Percentiles rank a stretch among this genome's conserved stretches.
These are phyloP conservation scores for Tylochromis polylepis DNA, from an alignment of 2,113 vertebrate species.

Conservation along the genomic window DNA sequence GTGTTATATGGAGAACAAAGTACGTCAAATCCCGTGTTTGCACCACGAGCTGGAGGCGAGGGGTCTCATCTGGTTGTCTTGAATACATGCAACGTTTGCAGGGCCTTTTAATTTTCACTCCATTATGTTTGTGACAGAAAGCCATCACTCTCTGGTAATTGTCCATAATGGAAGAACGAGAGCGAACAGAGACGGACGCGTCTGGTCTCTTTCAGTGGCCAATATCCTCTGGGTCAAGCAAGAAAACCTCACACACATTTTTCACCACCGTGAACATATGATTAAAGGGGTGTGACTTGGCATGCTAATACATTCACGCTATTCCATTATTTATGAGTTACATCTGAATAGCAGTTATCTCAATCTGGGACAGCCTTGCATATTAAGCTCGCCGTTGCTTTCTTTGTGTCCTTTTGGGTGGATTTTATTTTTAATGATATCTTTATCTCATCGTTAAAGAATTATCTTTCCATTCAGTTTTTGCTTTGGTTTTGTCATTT, in stretches of 20 bases:
- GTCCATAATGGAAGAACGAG: conserved; percentile 32
- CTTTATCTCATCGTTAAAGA: background rate
- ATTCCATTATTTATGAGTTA: conserved; percentile 62
- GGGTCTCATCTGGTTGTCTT: conserved; percentile 57
- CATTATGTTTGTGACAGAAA: conserved; percentile 46
- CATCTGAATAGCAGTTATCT: conserved; percentile 48
- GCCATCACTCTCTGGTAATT: conserved; percentile 60
- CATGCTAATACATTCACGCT: conserved; percentile 43
- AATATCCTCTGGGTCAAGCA: conserved; percentile 25
- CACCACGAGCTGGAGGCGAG: background rate
- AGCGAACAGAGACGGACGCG: conserved; percentile 19
- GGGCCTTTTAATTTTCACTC: conserved; percentile 45
- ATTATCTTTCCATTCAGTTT: background rate
- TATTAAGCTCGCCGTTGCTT: conserved; percentile 16
- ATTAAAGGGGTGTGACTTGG: conserved; percentile 64
- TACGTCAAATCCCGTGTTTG: background rate
- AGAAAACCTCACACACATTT: conserved; percentile 9
- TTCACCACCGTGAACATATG: background rate
- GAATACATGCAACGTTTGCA: conserved; percentile 24
- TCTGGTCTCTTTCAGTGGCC: conserved; percentile 51
- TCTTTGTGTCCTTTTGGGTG: background rate
- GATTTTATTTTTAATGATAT: background rate
- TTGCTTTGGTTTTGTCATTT: background rate
- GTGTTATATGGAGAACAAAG: background rate
- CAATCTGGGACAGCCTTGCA: conserved; percentile 32